phyloP scores from a whole-genome alignment of 2,888 invertebrate species.

The Heliconius cydno region DNA sequence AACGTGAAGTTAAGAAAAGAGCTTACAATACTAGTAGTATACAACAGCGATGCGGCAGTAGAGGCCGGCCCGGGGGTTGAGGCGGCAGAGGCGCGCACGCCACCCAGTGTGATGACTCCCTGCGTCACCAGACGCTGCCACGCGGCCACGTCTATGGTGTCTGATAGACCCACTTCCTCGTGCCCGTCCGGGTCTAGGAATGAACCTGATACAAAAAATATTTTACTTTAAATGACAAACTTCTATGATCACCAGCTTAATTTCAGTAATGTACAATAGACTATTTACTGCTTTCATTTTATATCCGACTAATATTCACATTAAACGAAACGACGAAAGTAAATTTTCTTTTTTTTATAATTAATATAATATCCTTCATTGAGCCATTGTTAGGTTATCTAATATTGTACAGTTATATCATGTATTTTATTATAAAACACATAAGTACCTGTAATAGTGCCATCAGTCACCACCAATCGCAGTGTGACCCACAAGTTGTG shows the following conservation, averaged over 20 bases:
- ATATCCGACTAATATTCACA: background rate
- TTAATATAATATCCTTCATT: no score
- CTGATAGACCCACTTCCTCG: constrained; percentile 78
- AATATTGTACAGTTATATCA: no score
- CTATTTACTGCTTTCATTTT: background rate
- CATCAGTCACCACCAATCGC: constrained; percentile 49
- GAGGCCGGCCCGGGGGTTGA: constrained; percentile 41
- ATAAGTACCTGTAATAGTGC: constrained; percentile 50
- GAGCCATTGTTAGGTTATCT: no score
- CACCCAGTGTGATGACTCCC: constrained; percentile 75
- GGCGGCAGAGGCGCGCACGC: constrained; percentile 52
- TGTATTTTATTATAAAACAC: no score
- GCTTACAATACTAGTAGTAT: constrained; percentile 10
- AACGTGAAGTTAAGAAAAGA: background rate
- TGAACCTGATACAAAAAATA: constrained; percentile 52
- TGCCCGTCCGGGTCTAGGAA: constrained; percentile 80
- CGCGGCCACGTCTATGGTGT: constrained; percentile 73
- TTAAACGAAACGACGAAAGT: no score
- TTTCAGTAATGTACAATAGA: no score
- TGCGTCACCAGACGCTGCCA: constrained; percentile 78
- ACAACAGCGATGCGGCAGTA: constrained; percentile 32
- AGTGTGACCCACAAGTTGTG: constrained; percentile 55
- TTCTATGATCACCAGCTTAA: no score
- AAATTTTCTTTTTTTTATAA: no score
- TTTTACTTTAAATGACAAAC: background rate